Conservation (phyloP, 2,888 invertebrate species). For the Xanthorhoe spadicearia region DNA sequence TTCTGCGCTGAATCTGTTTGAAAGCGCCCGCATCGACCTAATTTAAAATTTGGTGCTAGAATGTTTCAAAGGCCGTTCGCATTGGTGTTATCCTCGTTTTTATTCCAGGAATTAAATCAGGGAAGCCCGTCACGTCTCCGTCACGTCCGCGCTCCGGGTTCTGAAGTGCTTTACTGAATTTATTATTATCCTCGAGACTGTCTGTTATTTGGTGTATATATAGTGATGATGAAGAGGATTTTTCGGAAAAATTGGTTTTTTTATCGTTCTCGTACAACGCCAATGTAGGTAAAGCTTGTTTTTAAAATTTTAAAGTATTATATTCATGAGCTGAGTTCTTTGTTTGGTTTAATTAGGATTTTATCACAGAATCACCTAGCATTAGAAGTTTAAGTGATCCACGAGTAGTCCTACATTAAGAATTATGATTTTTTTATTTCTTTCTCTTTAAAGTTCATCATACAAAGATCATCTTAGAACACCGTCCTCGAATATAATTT, state of each 20-base stretch:
- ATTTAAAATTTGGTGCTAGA: conserved; percentile 27
- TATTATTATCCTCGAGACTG: conserved; percentile 39
- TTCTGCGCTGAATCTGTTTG: conserved; percentile 11
- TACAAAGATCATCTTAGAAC: too few relatives aligned
- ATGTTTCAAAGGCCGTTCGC: conserved; percentile 16
- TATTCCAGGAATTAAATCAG: conserved; percentile 46
- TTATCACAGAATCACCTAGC: too few relatives aligned
- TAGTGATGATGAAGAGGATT: conserved; percentile 14
- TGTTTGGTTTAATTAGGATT: too few relatives aligned
- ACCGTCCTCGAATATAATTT: too few relatives aligned
- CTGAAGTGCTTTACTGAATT: conserved; percentile 36
- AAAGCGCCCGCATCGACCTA: conserved; percentile 28
- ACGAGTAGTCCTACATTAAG: too few relatives aligned
- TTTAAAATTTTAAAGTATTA: too few relatives aligned
- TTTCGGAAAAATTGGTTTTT: conserved; percentile 2
- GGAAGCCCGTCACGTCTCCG: conserved; percentile 36
- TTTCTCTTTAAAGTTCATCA: too few relatives aligned
- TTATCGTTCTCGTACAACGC: conserved; percentile 8
- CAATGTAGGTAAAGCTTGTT: too few relatives aligned
- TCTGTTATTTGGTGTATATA: conserved; percentile 33
- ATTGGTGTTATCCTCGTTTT: conserved; percentile 42
- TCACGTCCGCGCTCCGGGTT: conserved; percentile 40
- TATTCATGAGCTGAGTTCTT: too few relatives aligned
- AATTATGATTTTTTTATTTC: too few relatives aligned
- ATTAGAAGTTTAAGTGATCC: too few relatives aligned